Base-by-base conservation (phyloP, 2,888 invertebrate genomes). In the Pharmacophagus antenor region DNA sequence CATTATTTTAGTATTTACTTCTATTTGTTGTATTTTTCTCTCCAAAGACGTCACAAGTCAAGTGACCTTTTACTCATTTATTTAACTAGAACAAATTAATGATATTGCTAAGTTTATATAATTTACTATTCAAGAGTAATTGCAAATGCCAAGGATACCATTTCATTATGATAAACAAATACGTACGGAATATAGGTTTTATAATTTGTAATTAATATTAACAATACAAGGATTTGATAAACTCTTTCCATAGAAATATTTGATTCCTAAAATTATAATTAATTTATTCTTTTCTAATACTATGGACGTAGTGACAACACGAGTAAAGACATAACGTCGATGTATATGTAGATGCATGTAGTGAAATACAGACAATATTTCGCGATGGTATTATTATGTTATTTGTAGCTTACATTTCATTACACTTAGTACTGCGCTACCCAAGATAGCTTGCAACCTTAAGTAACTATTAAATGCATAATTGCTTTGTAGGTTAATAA, bases 401-500 rank as follows among this genome's bases (percentile, higher is more conserved):
- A 37, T 54, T 23, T 22, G 3, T 18, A 25, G 41, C 37, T n/a
- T 42, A 42, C 42, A 17, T n/a, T 42, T 17, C 17, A 42, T 17
- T 17, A 17, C 8, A 42, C 31, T 6, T 31, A 27, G 20, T 25
- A 17, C 12, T 49, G 17, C 49, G 17, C 18, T 27, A 15, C 18
- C 42, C n/a, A 5, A 17, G 6, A 7, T 49, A n/a, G 18, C 31
- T 18, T 31, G 15, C 41, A 21, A 54, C 49, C 48, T 59, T 49
- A 59, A 44, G 22, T 52, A 47, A 48, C 44, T 54, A 50, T 49
- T 4, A n/a, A 42, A 50, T 63, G 65, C 67, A 65, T 63, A 67
- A 67, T 62, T 55, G 80, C 81, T 80, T 80, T 65, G 74, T 82
- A 82, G 81, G 67, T 67, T 69, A 72, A 73, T 70, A 70, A 70